Evolutionary conservation across 2,113 vertebrate species (phyloP).

Genomic region (Zosterops borbonicus): DNA sequence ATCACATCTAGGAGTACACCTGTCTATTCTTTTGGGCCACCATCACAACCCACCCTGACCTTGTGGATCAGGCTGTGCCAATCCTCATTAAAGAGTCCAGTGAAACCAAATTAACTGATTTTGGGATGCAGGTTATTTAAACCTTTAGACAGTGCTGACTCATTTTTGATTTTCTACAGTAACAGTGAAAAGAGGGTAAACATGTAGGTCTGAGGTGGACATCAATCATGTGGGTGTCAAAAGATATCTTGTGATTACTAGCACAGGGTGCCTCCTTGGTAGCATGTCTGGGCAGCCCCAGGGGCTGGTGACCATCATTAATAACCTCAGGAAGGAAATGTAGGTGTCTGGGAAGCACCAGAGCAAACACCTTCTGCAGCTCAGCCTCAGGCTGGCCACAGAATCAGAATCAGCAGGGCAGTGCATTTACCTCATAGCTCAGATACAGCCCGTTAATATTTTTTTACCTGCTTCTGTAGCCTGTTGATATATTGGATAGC

Average conservation of each 20-base stretch:
- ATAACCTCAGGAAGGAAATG: neutral
- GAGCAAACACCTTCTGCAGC: neutral
- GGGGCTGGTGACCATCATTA: neutral
- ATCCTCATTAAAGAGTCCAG: neutral
- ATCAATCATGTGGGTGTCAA: neutral
- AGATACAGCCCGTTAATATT: neutral
- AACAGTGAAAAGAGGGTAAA: neutral
- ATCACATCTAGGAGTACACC: neutral
- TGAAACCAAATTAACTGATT: neutral
- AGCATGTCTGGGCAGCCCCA: neutral
- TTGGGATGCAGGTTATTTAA: neutral
- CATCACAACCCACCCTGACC: fast-evolving
- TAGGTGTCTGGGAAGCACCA: neutral
- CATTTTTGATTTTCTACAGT: neutral
- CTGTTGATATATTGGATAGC: neutral
- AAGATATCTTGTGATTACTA: neutral
- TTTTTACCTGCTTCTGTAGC: neutral
- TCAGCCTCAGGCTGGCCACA: neutral
- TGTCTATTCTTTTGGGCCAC: neutral
- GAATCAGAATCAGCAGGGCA: neutral
- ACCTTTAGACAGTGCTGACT: neutral
- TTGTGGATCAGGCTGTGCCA: neutral
- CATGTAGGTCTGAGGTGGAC: neutral
- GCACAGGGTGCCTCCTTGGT: neutral
- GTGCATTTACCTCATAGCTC: neutral